Percentiles rank a stretch among this genome's conserved stretches.
phyloP scores from a whole-genome alignment of 1,140 invertebrate species.

The Tetraneura akinire region DNA sequence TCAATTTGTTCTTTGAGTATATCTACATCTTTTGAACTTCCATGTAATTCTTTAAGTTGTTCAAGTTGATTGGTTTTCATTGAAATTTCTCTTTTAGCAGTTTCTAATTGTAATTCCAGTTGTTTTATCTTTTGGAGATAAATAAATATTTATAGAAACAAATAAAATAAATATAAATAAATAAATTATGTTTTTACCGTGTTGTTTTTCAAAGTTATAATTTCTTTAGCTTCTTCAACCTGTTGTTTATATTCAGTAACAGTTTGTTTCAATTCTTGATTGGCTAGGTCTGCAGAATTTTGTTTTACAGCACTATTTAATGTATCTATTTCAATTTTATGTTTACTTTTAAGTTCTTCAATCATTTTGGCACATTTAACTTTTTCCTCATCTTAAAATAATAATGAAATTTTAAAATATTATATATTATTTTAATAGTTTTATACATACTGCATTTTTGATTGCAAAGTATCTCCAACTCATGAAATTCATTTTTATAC shows the following conservation, averaged over 20 bases:
- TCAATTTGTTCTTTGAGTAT: slow-evolving; percentile 26
- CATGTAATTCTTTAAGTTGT: slow-evolving; percentile 2
- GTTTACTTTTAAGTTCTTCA: slow-evolving; percentile 36
- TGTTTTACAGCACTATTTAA: background rate
- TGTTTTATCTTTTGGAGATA: slow-evolving; percentile 15
- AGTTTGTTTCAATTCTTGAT: slow-evolving; percentile 11
- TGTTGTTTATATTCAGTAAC: slow-evolving; percentile 13
- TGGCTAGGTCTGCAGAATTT: background rate
- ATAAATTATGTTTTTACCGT: background rate
- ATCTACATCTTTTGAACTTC: background rate
- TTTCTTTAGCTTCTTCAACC: slow-evolving; percentile 32
- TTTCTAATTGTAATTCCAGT: slow-evolving; percentile 32
- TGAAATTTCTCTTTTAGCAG: background rate
- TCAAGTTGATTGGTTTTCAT: background rate
- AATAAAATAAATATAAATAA: background rate
- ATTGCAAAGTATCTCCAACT: slow-evolving; percentile 36
- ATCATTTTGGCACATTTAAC: slow-evolving; percentile 23
- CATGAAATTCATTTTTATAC: slow-evolving; percentile 42
- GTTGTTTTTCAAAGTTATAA: slow-evolving; percentile 10
- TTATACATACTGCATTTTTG: slow-evolving; percentile 35
- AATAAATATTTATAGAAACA: background rate
- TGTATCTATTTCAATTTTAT: slow-evolving; percentile 12
- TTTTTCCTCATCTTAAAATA: slow-evolving; percentile 23
- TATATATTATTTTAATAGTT: background rate
- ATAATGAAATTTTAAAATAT: background rate